A percentile compares a stretch with the other conserved stretches of the same genome.
phyloP scores from a whole-genome alignment of 2,888 invertebrate genomes.

The Mactromeris polynyma region DNA sequence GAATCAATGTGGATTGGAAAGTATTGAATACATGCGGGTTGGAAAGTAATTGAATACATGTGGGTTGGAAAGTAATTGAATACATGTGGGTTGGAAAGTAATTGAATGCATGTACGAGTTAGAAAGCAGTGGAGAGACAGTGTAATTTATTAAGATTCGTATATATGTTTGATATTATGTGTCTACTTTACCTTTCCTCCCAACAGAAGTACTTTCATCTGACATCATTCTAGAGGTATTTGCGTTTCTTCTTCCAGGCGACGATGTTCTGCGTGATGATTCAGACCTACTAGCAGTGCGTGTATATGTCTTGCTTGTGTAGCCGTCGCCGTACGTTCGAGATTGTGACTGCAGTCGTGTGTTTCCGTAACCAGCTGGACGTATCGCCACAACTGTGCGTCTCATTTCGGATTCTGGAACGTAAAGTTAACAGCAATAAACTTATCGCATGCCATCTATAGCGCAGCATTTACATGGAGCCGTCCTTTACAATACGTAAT shows the following conservation, averaged over 20 bases:
- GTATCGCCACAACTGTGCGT: constrained; percentile 53
- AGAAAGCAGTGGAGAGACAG: too few species aligned
- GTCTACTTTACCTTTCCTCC: neutral
- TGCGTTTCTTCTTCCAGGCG: neutral
- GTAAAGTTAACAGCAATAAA: neutral
- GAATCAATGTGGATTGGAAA: too few species aligned
- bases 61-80: too few species aligned
- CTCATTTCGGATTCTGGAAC: constrained; percentile 46
- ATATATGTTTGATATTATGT: too few species aligned
- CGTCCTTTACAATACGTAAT: neutral
- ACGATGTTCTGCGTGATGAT: neutral
- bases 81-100: too few species aligned
- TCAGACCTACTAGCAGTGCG: neutral
- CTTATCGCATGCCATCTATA: too few species aligned
- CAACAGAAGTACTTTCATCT: neutral
- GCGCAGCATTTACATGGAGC: too few species aligned
- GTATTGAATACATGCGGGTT: too few species aligned
- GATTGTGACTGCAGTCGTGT: neutral
- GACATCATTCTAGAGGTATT: neutral
- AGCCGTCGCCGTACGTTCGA: neutral
- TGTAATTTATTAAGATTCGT: too few species aligned
- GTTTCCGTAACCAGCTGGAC: constrained; percentile 44
- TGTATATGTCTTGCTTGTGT: neutral
- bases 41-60: too few species aligned
- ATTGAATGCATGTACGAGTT: too few species aligned